Evolutionary conservation across 2,888 invertebrate species (phyloP), one percentile per base, ranked within the genome.

Genomic region (Psylliodes chrysocephalus): DNA sequence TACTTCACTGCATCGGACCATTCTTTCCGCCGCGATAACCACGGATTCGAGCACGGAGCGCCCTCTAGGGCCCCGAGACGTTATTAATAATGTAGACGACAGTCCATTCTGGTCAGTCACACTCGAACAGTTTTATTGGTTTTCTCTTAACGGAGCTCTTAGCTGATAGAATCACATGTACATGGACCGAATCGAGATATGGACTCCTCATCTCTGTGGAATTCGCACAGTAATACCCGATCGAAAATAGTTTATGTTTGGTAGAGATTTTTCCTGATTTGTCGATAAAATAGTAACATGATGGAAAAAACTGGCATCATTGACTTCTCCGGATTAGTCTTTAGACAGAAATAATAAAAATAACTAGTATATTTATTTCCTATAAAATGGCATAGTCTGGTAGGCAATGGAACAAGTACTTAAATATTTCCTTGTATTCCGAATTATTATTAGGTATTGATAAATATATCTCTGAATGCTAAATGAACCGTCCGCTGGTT

Each of bases 31-130:
- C 2, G n/a, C 1, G 12, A 17, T 30, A 17, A 2, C 30, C 17
- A 3, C 28, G 30, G 10, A 17, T 49, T 42, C 18, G 42, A 10
- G 2, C 42, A 38, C 18, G 67, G 63, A 63, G 68, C 53, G 71
- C 72, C 68, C 73, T 56, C 59, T 71, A 69, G 75, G 64, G 66
- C 60, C 46, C 38, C 25, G 62, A 68, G 64, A 71, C 63, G 72
- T 73, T 75, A 75, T 77, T 76, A 76, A 76, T 77, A 76, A 77
- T 77, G 72, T 72, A 77, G 68, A 67, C 70, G 66, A 68, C 67
- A 71, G 68, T 72, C 70, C 68, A 71, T 69, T 70, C 68, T 64
- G 69, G 68, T 70, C 69, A 69, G 72, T 73, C 72, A 71, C 70
- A 68, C 71, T 69, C 70, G 64, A 71, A 71, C 70, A 71, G 68